A percentile compares a stretch with the other conserved stretches of the same genome.
Evolutionary conservation across 2,113 vertebrate species (phyloP).

Genomic region (Xiphias gladius): DNA sequence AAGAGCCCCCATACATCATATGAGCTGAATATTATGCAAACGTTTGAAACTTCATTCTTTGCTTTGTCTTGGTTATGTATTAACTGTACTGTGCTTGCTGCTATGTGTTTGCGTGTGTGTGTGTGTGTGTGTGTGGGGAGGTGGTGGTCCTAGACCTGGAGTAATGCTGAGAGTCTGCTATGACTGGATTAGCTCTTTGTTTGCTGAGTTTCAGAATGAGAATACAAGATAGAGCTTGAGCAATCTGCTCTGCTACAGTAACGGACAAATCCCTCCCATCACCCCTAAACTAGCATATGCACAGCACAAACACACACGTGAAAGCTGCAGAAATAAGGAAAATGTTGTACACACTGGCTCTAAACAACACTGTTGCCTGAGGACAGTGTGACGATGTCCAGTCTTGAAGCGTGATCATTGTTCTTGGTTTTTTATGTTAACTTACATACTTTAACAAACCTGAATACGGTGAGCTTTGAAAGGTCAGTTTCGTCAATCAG

Average conservation of each 20-base stretch:
- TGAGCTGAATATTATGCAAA: slow-evolving; percentile 50
- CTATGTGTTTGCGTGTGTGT: slow-evolving; percentile 7
- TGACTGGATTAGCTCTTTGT: slow-evolving; percentile 67
- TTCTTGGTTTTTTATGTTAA: slow-evolving; percentile 6
- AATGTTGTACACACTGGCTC: not conserved
- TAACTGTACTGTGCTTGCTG: not conserved
- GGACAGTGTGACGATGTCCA: not conserved
- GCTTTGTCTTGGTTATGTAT: not conserved
- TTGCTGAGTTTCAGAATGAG: slow-evolving; percentile 60
- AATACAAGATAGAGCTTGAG: slow-evolving; percentile 50
- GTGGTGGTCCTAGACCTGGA: slow-evolving; percentile 27
- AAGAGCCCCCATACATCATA: slow-evolving; percentile 28
- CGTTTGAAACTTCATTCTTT: slow-evolving; percentile 27
- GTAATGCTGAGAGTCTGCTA: slow-evolving; percentile 46
- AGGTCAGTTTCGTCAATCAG: slow-evolving; percentile 31
- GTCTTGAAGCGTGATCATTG: not conserved
- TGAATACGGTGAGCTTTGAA: not conserved
- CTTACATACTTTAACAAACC: not conserved
- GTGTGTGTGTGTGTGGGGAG: slow-evolving; percentile 10
- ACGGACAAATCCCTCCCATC: slow-evolving; percentile 45
- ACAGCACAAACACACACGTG: not conserved
- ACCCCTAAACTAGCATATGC: not conserved
- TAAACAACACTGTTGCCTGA: not conserved
- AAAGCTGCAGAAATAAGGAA: slow-evolving; percentile 5
- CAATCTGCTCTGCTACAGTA: slow-evolving; percentile 59